Evolutionary conservation across 2,797 vertebrate species (phyloP), one percentile per base, ranked within the genome.

Genomic region (Clarias platycephalus): DNA sequence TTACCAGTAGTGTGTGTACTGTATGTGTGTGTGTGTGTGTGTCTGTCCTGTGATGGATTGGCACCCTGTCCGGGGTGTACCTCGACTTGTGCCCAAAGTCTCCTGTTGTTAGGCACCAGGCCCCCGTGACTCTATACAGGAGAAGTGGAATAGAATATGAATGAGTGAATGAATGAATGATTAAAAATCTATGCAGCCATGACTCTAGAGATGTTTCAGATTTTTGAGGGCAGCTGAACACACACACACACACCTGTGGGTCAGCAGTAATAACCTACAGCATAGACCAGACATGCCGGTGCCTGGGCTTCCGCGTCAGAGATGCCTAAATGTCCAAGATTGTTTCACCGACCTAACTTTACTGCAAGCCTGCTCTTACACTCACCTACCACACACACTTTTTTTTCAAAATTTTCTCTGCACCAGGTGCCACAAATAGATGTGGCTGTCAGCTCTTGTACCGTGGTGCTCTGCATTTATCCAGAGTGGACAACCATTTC

Each of bases 211-310:
- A n/a, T 53, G 75, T 68, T 24, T 44, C 64, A 34, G 37, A 71
- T 8, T 84, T 4, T 44, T 81, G 68, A 76, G 72, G 60, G 75
- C 80, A 83, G 80, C 84, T 86, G 82, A 66, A 60, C 34, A 82
- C 53, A 78, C 77, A 24, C 80, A 76, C 44, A 55, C 71, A 49
- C 78, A 80, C 87, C 88, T 90, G 86, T 89, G 88, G 80, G 80
- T 70, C 60, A 71, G 80, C 87, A 88, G 82, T 74, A 87, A 89
- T 87, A 89, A 77, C 81, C 60, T 2, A 49, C 44, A 49, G 10
- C 44, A 49, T 49, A 82, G 55, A 70, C 55, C 84, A 86, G 88
- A 89, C 88, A 81, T 79, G 1, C 66, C 64, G 88, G 88, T 84
- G 87, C 88, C 88, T 68, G 37, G 31, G 58, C 49, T 44, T 66